phyloP scores from a whole-genome alignment of 2,113 vertebrate species.

The Heterotis niloticus region DNA sequence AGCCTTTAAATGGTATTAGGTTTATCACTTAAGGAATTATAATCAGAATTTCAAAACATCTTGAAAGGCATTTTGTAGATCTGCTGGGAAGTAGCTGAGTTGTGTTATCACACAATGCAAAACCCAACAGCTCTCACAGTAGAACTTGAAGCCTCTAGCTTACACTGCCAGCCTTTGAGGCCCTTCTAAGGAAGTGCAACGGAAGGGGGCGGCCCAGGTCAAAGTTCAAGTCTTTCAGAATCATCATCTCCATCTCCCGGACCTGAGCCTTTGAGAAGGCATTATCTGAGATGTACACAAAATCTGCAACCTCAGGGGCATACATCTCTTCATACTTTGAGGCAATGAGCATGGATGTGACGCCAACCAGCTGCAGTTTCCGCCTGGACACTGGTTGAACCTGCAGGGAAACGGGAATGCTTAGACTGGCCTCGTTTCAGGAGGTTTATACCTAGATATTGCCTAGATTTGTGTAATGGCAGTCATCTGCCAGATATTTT shows the following conservation, averaged over 20 bases:
- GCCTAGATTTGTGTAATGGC: no score
- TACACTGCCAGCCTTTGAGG: constrained; percentile 84
- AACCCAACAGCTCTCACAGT: no score
- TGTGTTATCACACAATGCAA: no score
- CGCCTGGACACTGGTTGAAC: constrained; percentile 73
- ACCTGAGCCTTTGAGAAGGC: constrained; percentile 78
- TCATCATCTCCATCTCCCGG: constrained; percentile 78
- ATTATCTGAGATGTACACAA: constrained; percentile 88
- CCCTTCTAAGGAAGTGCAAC: constrained; percentile 84
- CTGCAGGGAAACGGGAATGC: constrained; percentile 49
- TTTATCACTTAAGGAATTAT: no score
- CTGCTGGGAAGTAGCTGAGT: no score
- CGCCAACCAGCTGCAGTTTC: constrained; percentile 84
- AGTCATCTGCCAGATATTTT: no score
- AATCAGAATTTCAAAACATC: no score
- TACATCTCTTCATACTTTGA: constrained; percentile 92
- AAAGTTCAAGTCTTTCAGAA: constrained; percentile 76
- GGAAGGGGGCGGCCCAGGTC: constrained; percentile 84
- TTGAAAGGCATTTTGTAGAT: no score
- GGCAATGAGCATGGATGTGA: constrained; percentile 83
- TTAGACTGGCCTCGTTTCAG: no score
- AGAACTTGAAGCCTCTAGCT: no score
- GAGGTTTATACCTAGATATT: no score
- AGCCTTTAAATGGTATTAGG: constrained; percentile 56
- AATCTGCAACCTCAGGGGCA: constrained; percentile 77